Conservation (phyloP, 1,140 invertebrate species). For the Latrodectus geometricus region DNA sequence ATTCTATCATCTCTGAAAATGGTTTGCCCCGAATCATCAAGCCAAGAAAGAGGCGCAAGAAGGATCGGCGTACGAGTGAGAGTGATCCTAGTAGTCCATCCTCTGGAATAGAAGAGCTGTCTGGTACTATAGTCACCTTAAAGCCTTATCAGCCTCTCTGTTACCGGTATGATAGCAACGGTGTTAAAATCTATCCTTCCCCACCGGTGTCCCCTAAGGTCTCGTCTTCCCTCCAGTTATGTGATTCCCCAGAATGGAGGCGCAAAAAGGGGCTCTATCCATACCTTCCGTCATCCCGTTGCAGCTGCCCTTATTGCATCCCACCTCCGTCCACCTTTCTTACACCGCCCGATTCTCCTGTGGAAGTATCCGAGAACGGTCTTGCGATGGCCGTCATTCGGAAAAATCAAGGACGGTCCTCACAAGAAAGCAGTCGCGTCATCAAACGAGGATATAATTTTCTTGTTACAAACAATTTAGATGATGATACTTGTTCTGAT, state of each 20-base stretch:
- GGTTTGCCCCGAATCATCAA: constrained; percentile 88
- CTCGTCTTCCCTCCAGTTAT: background rate
- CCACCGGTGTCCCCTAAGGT: constrained; percentile 5
- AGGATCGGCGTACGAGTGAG: constrained; percentile 75
- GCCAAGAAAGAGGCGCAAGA: constrained; percentile 87
- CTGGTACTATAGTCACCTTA: constrained; percentile 66
- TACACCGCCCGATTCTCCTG: constrained; percentile 53
- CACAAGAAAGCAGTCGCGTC: background rate
- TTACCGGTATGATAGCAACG: constrained; percentile 64
- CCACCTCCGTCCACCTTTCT: constrained; percentile 48
- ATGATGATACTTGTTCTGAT: constrained; percentile 5
- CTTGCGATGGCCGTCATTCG: constrained; percentile 8
- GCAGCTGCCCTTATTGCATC: constrained; percentile 29
- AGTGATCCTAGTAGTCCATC: constrained; percentile 71
- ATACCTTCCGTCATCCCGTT: constrained; percentile 42
- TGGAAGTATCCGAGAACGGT: constrained; percentile 29
- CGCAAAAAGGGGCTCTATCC: constrained; percentile 4
- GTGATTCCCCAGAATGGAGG: background rate
- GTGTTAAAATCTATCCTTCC: constrained; percentile 31
- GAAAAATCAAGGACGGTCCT: background rate
- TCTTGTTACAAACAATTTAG: background rate
- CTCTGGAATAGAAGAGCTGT: constrained; percentile 1
- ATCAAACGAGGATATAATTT: background rate
- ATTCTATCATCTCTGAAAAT: constrained; percentile 79
- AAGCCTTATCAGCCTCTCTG: constrained; percentile 69